phyloP scores from a whole-genome alignment of 2,113 vertebrate species.

The Strigops habroptila region DNA sequence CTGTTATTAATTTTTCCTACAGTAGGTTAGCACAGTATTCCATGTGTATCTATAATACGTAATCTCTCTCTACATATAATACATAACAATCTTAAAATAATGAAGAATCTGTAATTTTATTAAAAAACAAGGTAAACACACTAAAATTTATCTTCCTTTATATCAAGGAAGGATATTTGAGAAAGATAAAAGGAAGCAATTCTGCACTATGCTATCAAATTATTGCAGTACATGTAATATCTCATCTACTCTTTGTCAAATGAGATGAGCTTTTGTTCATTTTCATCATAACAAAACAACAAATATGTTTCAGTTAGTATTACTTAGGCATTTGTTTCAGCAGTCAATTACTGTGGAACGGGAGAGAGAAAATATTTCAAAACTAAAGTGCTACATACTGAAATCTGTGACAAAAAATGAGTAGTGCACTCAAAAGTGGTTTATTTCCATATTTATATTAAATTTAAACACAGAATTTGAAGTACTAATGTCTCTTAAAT shows the following conservation, averaged over 20 bases:
- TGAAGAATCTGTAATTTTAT: constrained; percentile 12
- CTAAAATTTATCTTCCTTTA: constrained; percentile 43
- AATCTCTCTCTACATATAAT: not conserved
- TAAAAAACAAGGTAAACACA: constrained; percentile 9
- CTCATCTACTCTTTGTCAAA: not conserved
- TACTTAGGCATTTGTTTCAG: not conserved
- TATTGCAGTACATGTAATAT: constrained; percentile 21
- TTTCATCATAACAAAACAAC: not conserved
- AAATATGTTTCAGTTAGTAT: not conserved
- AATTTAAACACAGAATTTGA: not conserved
- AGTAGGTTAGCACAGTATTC: not conserved
- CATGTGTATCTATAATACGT: not conserved
- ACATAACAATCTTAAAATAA: not conserved
- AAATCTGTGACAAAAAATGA: not conserved
- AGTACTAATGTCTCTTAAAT: not conserved
- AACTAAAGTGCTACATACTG: not conserved
- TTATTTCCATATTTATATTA: not conserved
- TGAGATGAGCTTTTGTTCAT: not conserved
- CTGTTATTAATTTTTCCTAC: not conserved
- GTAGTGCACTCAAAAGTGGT: not conserved
- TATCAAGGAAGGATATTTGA: constrained; percentile 36
- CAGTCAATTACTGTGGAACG: not conserved
- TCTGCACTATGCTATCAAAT: constrained; percentile 22
- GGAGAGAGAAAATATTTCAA: not conserved
- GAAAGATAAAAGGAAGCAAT: constrained; percentile 9